A percentile compares a stretch with the other conserved stretches of the same genome.
Conservation (phyloP, 2,888 invertebrate genomes). For the Drosophila kokeensis region DNA sequence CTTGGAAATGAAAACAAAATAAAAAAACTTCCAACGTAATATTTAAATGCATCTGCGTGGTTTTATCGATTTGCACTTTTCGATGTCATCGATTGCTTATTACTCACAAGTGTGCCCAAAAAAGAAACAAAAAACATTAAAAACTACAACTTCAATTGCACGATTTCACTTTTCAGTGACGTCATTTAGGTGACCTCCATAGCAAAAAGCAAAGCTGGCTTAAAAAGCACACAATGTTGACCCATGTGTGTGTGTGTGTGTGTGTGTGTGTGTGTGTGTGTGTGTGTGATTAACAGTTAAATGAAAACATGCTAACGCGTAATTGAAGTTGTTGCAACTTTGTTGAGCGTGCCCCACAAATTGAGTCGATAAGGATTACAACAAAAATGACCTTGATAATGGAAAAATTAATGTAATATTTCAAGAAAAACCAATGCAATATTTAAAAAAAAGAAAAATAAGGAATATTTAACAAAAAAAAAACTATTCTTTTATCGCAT, state of each 20-base stretch:
- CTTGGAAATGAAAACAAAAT: not conserved
- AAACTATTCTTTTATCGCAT: not conserved
- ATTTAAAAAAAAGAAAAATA: not conserved
- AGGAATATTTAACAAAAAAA: not conserved
- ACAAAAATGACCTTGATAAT: conserved; percentile 2
- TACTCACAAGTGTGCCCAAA: conserved; percentile 23
- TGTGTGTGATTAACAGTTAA: conserved; percentile 25
- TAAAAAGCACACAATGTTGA: conserved; percentile 2
- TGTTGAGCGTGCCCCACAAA: conserved; percentile 20
- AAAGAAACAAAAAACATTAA: conserved; percentile 14
- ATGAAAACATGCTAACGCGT: conserved; percentile 29
- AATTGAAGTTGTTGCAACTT: conserved; percentile 24
- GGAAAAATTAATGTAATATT: not conserved
- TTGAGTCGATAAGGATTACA: conserved; percentile 3
- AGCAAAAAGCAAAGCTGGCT: conserved; percentile 25
- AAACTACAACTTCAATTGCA: conserved; percentile 34
- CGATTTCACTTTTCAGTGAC: conserved; percentile 73
- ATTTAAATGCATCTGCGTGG: conserved; percentile 1
- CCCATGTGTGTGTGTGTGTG: not conserved
- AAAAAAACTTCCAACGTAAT: not conserved
- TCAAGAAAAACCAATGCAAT: not conserved
- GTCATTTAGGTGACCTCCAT: conserved; percentile 64
- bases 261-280: conserved; percentile 7
- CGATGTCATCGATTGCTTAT: not conserved
- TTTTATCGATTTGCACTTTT: not conserved